Base-by-base conservation (phyloP, 2,888 invertebrate genomes). In the Xanthia icteritia region DNA sequence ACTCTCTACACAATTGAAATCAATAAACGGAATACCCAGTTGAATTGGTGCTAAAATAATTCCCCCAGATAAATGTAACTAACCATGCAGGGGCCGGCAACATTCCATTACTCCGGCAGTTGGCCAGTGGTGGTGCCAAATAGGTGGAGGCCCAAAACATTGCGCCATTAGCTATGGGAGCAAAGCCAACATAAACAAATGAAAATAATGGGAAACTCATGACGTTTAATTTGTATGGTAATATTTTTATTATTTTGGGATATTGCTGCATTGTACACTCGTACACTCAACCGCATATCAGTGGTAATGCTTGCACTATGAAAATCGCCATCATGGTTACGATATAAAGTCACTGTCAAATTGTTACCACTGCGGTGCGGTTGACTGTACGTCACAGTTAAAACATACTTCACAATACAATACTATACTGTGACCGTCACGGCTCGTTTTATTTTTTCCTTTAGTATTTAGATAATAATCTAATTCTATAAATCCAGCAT, bases 111-210 rank as follows among this genome's bases (percentile, higher is more conserved):
- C 23, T 39, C 64, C 74, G 67, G 56, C 67, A 65, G 77, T 80
- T 72, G 60, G 70, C 73, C 65, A 36, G 51, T 70, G 73, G 56
- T 84, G 70, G 73, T 87, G 87, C 88, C 82, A 87, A 87, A 86
- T 84, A 82, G 72, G 79, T 84, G 64, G 72, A 71, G 75, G 77
- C 63, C 67, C 56, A 73, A 82, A 84, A 86, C 77, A 79, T 75
- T 68, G 71, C 27, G 23, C 66, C 82, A 84, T 86, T 87, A 86
- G 75, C 82, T 42, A 71, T 76, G 86, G 86, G 86, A 87, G 74
- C 68, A n/a, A 36, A 67, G 87, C 88, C 87, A 87, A 87, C 70
- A 70, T 77, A 73, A 74, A 79, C 72, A 82, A 80, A 77, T 74
- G 68, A 79, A 79, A 76, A 78, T 82, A 66, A 63, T 82, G 69